Base-by-base conservation (phyloP, 2,888 invertebrate genomes). In the Agriotes lineatus region DNA sequence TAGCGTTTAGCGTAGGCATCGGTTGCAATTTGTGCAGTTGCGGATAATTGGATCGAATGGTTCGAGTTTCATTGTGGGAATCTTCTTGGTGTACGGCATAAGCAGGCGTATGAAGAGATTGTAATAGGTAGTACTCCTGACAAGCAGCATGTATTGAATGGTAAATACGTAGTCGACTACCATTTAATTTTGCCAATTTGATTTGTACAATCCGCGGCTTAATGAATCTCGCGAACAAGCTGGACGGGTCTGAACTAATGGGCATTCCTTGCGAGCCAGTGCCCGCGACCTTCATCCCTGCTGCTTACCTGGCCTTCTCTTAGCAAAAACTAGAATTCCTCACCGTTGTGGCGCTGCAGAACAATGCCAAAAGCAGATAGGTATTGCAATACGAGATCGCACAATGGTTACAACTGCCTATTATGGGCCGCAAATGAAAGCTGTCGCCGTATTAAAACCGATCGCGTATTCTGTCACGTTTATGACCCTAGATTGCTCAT, bases 211-310 rank as follows among this genome's bases (percentile, higher is more conserved):
- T 78, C 77, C 70, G 72, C 74, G 73, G 75, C 74, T 78, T 81
- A 80, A 81, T 81, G 80, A 81, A 81, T 79, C 79, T 78, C 70
- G 72, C 78, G 78, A 80, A 79, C 80, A 80, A 76, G 80, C 78
- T 75, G 75, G 77, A 82, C 82, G 77, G 78, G 81, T 82, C 80
- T 79, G 76, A 74, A 77, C 79, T 80, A 81, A 80, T 79, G 79
- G 78, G 79, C 82, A 82, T 82, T 82, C 82, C 81, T 75, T 67
- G 76, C 79, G 78, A 80, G 81, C 77, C 79, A 77, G 76, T 76
- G 77, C 76, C 75, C 78, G 75, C 82, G 82, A 82, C 82, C 82
- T 82, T 82, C 81, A 80, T 80, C 80, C 78, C 79, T 78, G 74
- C 68, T 70, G 70, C 73, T 76, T 76, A 74, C 75, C 77, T 76